These are phyloP conservation scores for Diachasma alloeum DNA, from an alignment of 1,140 invertebrate species.

Conservation along the genomic window DNA sequence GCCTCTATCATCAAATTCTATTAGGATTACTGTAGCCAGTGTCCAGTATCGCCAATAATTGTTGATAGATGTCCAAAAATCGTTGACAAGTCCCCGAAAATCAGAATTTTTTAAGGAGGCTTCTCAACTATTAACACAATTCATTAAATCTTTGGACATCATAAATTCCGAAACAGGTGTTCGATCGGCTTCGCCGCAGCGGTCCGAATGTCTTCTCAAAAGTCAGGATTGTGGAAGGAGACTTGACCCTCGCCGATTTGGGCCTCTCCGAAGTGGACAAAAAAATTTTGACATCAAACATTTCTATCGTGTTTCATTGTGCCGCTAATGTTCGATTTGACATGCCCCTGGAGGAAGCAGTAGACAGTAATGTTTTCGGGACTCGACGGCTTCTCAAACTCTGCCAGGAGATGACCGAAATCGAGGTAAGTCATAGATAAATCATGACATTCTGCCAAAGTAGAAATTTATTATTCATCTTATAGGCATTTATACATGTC, in stretches of 20 bases:
- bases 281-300: slow-evolving; percentile 71
- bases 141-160: not conserved
- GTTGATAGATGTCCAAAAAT: too few species aligned
- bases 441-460: too few species aligned
- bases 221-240: slow-evolving; percentile 80
- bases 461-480: slow-evolving; percentile 88
- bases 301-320: slow-evolving; percentile 89
- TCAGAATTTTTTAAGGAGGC: too few species aligned
- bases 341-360: slow-evolving; percentile 77
- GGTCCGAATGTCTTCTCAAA: slow-evolving; percentile 70
- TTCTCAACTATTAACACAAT: not conserved
- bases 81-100: too few species aligned
- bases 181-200: slow-evolving; percentile 58
- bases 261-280: slow-evolving; percentile 68
- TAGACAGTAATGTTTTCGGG: slow-evolving; percentile 73
- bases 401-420: slow-evolving; percentile 71
- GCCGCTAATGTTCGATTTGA: slow-evolving; percentile 95
- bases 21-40: too few species aligned
- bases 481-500: slow-evolving; percentile 79
- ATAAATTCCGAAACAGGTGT: slow-evolving; percentile 55
- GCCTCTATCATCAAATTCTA: too few species aligned
- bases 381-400: slow-evolving; percentile 74
- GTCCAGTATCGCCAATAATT: too few species aligned
- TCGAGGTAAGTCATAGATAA: slow-evolving; percentile 67
- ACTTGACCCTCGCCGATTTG: slow-evolving; percentile 72